Percentiles rank a stretch among this genome's conserved stretches.
These are phyloP conservation scores for Pyrgilauda ruficollis DNA, from an alignment of 2,113 vertebrate species.

Conservation along the genomic window DNA sequence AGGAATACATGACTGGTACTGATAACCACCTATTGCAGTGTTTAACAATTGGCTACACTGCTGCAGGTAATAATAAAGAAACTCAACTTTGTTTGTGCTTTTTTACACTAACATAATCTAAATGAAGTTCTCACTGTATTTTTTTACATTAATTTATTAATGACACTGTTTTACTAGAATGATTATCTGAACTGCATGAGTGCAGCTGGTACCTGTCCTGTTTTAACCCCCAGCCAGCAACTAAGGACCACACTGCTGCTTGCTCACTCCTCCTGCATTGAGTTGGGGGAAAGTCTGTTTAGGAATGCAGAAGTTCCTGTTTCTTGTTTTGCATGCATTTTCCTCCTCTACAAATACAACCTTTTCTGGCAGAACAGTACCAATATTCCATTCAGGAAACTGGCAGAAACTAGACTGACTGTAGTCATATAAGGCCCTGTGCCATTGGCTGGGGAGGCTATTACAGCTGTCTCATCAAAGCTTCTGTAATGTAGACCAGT, in stretches of 20 bases:
- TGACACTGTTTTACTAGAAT: not conserved
- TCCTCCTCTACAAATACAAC: not conserved
- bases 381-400: not conserved
- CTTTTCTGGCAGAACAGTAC: not conserved
- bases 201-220: not conserved
- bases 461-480: not conserved
- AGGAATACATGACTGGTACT: not conserved
- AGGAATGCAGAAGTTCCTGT: not conserved
- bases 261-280: not conserved
- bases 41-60: not conserved
- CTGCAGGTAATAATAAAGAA: not conserved
- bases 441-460: not conserved
- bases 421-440: not conserved
- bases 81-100: not conserved
- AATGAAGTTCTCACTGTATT: not conserved
- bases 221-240: not conserved
- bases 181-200: not conserved
- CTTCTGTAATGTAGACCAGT: not conserved
- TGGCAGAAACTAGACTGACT: not conserved
- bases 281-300: not conserved
- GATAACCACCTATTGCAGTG: not conserved
- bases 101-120: not conserved
- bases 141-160: not conserved
- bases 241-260: not conserved
- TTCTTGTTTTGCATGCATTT: not conserved